Conservation (phyloP, 2,797 vertebrate species). For the Gallirallus australis region DNA sequence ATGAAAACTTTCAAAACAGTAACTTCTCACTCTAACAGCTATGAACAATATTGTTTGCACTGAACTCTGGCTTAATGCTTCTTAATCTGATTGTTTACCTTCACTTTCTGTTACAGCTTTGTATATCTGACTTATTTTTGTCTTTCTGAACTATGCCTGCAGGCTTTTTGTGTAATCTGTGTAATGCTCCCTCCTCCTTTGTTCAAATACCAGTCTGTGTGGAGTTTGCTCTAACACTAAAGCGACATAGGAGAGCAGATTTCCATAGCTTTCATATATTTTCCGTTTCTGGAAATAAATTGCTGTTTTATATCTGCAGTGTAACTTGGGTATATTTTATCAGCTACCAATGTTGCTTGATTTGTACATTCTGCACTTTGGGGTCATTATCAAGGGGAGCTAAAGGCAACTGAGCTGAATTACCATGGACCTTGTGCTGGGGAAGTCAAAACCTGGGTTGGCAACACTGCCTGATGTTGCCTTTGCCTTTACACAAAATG, state of each 20-base stretch:
- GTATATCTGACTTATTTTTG: constrained; percentile 53
- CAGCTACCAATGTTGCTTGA: neutral
- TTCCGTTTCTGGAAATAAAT: neutral
- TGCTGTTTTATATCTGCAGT: neutral
- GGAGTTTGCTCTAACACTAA: neutral
- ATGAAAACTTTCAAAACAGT: neutral
- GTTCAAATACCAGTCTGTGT: neutral
- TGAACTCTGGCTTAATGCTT: neutral
- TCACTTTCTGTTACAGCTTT: constrained; percentile 47
- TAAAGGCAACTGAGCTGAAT: neutral
- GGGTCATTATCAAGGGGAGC: neutral
- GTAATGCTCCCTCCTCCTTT: neutral
- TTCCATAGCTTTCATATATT: neutral
- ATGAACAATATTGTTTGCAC: neutral
- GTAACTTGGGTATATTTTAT: neutral
- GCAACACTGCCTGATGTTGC: neutral
- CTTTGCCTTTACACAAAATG: neutral
- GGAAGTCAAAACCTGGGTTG: neutral
- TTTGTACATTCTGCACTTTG: neutral
- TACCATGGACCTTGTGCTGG: neutral
- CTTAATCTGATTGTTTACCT: constrained; percentile 21
- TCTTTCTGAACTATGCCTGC: constrained; percentile 62
- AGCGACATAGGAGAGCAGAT: neutral
- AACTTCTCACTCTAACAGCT: neutral
- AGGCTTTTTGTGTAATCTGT: constrained; percentile 51